Percentiles rank a stretch among this genome's conserved stretches.
Conservation (phyloP, 2,113 vertebrate species). For the Orientallactaga bullata region DNA sequence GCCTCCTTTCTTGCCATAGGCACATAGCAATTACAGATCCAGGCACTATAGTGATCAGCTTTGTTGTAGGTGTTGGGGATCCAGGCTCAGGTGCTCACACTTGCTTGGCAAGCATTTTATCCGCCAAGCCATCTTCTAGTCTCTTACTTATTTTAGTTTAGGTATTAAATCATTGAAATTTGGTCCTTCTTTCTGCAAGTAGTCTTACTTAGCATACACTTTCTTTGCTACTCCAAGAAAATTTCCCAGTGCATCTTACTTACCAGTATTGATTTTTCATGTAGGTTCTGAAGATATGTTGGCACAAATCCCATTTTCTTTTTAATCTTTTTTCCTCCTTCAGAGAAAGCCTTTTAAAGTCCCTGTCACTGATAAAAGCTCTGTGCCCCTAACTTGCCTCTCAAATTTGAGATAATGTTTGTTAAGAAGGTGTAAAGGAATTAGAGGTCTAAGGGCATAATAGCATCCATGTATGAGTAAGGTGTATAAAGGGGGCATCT, state of each 20-base stretch:
- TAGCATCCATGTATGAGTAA: background rate
- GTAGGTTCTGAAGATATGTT: conserved; percentile 2
- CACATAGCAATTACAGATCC: too few species aligned
- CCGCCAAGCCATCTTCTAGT: too few species aligned
- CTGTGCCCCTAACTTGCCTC: background rate
- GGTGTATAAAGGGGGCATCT: background rate
- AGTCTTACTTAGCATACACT: background rate
- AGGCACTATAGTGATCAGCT: too few species aligned
- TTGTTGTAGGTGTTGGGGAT: too few species aligned
- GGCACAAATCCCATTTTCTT: conserved; percentile 27
- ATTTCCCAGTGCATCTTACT: conserved; percentile 6
- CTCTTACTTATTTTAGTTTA: background rate
- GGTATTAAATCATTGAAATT: background rate
- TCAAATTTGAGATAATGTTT: conserved; percentile 33
- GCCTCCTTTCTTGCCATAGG: too few species aligned
- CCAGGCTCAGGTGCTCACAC: too few species aligned
- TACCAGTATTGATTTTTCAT: conserved; percentile 40
- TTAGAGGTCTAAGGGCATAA: background rate
- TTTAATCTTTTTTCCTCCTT: conserved; percentile 50
- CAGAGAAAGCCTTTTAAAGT: conserved; percentile 43
- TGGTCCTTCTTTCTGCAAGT: background rate
- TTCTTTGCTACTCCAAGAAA: conserved; percentile 34
- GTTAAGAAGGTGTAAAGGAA: background rate
- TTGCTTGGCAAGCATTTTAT: too few species aligned
- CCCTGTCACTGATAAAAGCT: background rate